Evolutionary conservation across 2,797 vertebrate genomes (phyloP), one percentile per base, ranked within the genome.

Genomic region (Neoniphon sammara): DNA sequence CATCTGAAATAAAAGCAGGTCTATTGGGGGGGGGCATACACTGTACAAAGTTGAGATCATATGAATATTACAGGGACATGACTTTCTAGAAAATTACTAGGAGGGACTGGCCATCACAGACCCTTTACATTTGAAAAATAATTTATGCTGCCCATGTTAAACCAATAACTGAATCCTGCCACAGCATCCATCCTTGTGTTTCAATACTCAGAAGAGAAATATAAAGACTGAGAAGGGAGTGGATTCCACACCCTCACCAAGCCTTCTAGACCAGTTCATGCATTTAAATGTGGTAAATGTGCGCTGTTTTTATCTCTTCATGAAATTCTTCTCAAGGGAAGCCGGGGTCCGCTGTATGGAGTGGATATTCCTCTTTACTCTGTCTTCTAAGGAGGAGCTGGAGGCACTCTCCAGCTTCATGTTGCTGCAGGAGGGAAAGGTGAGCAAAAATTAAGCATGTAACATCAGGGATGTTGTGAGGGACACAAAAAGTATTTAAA

Each of bases 341-440:
- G 95, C 93, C 0, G 96, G 85, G 0, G 96, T 98, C 70, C 97
- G 95, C 88, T 99, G 98, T 8, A 99, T 94, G 72, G 96, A 97
- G 91, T 99, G 94, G 92, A 99, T 97, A 17, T 98, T 99, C 73
- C 97, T 95, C 75, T 97, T 99, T 42, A 99, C 96, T 8, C 97
- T 85, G 60, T 99, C 97, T 82, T 98, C 97, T 42, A 99, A 74
- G 0, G 94, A 96, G 1, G 97, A 98, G 2, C 94, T 95, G 7
- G 96, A 90, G 0, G 96, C 95, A 0, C 97, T 98, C 72, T 98
- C 96, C 49, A 99, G 91, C 86, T 98, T 98, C 91, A 99, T 94
- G 46, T 96, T 89, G 65, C 98, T 99, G 88, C n/a, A 75, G 78
- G 70, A 74, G 46, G 50, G 25, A 58, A 68, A 70, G 36, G 23